Percentiles rank a stretch among this genome's conserved stretches.
Evolutionary conservation across 1,140 invertebrate species (phyloP).

Genomic region (Popillia japonica): DNA sequence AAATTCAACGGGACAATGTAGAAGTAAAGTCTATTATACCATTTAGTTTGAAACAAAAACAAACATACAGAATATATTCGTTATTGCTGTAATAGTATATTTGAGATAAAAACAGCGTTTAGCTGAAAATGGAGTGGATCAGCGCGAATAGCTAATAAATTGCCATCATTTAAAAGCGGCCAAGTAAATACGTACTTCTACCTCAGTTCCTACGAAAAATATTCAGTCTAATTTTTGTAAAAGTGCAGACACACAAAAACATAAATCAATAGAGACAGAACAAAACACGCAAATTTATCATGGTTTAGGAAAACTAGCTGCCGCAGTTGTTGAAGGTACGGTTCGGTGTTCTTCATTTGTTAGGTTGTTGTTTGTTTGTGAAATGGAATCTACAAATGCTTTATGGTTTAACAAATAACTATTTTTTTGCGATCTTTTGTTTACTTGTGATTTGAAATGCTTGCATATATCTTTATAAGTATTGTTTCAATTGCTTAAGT

Average conservation of each 20-base stretch:
- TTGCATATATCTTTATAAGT: too few species aligned
- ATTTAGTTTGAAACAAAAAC: too few species aligned
- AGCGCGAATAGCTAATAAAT: background rate
- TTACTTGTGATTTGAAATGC: too few species aligned
- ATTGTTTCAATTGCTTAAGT: too few species aligned
- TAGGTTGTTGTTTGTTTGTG: background rate
- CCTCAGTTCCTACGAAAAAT: background rate
- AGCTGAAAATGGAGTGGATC: background rate
- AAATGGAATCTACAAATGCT: background rate
- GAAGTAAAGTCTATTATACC: background rate
- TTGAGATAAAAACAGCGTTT: background rate
- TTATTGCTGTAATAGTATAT: background rate
- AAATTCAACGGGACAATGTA: background rate
- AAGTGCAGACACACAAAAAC: background rate
- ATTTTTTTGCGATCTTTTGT: background rate
- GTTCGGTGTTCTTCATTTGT: background rate
- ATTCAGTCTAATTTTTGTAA: background rate
- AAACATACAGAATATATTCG: too few species aligned
- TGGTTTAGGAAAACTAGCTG: background rate
- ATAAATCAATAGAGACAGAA: background rate
- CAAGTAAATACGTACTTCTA: background rate
- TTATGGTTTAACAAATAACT: background rate
- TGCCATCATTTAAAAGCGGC: slow-evolving; percentile 3
- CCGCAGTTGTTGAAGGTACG: background rate
- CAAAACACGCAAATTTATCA: background rate